Percentiles rank a stretch among this genome's conserved stretches.
These are phyloP conservation scores for Recurvirostra avosetta DNA, from an alignment of 2,113 vertebrate species.

Conservation along the genomic window DNA sequence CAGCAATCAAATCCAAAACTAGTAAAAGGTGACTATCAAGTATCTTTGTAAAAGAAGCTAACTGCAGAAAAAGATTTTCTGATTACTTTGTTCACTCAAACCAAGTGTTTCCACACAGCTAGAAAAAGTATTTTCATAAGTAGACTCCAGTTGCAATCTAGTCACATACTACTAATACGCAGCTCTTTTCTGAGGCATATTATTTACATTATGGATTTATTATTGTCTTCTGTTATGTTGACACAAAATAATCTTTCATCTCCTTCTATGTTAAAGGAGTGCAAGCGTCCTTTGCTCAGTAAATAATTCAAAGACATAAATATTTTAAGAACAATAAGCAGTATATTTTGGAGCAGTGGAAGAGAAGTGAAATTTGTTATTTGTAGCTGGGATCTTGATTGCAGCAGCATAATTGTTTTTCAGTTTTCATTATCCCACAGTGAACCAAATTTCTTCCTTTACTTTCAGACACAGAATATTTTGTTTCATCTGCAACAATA, in stretches of 20 bases:
- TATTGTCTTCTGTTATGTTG: constrained; percentile 68
- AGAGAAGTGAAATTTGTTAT: constrained; percentile 72
- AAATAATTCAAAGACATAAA: constrained; percentile 77
- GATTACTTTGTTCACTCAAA: neutral
- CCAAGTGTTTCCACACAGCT: neutral
- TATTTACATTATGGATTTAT: constrained; percentile 75
- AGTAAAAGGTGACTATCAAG: neutral
- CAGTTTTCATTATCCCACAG: constrained; percentile 68
- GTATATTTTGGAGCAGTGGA: constrained; percentile 64
- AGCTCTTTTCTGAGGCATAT: constrained; percentile 18
- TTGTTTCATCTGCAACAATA: constrained; percentile 55
- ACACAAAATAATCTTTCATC: constrained; percentile 72
- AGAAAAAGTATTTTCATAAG: neutral
- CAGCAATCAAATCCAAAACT: neutral
- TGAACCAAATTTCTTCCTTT: constrained; percentile 38
- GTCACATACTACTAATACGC: constrained; percentile 1
- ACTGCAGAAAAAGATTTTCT: neutral
- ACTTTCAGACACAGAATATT: constrained; percentile 49
- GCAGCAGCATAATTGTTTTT: constrained; percentile 68
- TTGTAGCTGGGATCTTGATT: constrained; percentile 74
- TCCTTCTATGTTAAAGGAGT: constrained; percentile 63
- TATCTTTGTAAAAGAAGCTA: neutral
- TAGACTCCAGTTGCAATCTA: neutral
- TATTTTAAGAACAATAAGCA: constrained; percentile 80
- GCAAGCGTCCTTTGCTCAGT: constrained; percentile 61